Evolutionary conservation across 2,888 invertebrate species (phyloP).

Genomic region (Troides helena): DNA sequence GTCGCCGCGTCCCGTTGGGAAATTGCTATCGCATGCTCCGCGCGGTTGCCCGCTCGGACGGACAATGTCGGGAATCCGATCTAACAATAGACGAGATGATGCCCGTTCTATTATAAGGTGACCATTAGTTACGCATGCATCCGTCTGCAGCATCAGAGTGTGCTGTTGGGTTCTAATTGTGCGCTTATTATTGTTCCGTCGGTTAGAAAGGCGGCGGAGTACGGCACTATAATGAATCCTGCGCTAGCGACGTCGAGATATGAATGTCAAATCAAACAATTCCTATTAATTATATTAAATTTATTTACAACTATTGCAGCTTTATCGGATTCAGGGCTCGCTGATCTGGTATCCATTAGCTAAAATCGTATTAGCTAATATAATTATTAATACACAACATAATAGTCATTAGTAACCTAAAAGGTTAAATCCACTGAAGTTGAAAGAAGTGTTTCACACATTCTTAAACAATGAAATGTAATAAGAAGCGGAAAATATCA

Average conservation of each 20-base stretch:
- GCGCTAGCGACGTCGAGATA: not conserved
- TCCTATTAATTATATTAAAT: too few relatives aligned
- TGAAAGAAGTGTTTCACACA: too few relatives aligned
- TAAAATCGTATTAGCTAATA: too few relatives aligned
- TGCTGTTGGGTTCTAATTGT: not conserved
- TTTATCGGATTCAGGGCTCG: too few relatives aligned
- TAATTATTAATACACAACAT: too few relatives aligned
- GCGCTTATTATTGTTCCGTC: not conserved
- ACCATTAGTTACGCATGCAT: conserved; percentile 8
- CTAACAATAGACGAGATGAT: conserved; percentile 22
- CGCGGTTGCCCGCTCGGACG: conserved; percentile 36
- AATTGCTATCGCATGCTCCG: conserved; percentile 51
- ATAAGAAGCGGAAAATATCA: too few relatives aligned
- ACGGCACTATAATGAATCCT: not conserved
- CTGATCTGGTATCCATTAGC: too few relatives aligned
- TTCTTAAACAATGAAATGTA: too few relatives aligned
- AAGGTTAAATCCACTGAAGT: too few relatives aligned
- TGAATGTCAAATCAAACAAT: too few relatives aligned
- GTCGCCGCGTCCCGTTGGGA: conserved; percentile 51
- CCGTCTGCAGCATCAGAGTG: not conserved
- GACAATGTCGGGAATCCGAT: conserved; percentile 41
- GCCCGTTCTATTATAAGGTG: conserved; percentile 20
- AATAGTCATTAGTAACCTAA: too few relatives aligned
- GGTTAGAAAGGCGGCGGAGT: not conserved
- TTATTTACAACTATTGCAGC: too few relatives aligned